Conservation (phyloP, 2,888 invertebrate species). For the Netelia fuscicornis region DNA sequence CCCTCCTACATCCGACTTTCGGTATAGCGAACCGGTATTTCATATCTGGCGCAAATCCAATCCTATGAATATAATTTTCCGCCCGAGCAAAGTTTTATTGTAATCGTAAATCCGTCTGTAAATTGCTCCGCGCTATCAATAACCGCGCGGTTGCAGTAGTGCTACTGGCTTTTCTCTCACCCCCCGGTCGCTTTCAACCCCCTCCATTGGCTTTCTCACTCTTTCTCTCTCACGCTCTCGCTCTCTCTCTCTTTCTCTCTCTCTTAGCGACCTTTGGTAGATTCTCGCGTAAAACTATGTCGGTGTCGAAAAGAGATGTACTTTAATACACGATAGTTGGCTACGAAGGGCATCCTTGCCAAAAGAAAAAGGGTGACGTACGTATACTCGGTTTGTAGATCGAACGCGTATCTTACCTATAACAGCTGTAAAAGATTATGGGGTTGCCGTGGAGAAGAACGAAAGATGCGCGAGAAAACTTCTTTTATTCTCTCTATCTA, state of each 20-base stretch:
- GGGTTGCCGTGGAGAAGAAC: slow-evolving; percentile 28
- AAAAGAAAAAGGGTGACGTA: background rate
- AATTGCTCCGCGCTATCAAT: slow-evolving; percentile 82
- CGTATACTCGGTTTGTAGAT: slow-evolving; percentile 23
- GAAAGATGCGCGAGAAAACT: slow-evolving; percentile 39
- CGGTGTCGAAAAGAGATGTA: slow-evolving; percentile 36
- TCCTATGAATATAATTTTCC: slow-evolving; percentile 84
- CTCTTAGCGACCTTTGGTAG: slow-evolving; percentile 30
- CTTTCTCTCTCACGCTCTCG: background rate
- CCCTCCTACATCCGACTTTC: slow-evolving; percentile 57
- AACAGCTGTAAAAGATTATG: slow-evolving; percentile 50
- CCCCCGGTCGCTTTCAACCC: background rate
- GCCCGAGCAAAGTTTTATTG: slow-evolving; percentile 83
- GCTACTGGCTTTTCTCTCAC: slow-evolving; percentile 63
- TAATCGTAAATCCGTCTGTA: slow-evolving; percentile 84
- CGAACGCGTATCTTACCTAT: slow-evolving; percentile 25
- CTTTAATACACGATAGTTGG: slow-evolving; percentile 49
- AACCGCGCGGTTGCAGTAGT: slow-evolving; percentile 74
- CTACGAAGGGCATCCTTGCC: background rate
- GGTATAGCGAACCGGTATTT: slow-evolving; percentile 76
- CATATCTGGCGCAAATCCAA: slow-evolving; percentile 84
- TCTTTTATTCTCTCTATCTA: background rate
- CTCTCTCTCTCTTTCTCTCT: slow-evolving; percentile 1
- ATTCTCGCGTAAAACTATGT: slow-evolving; percentile 39
- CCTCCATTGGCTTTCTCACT: background rate